Base-by-base conservation (phyloP, 2,888 invertebrate genomes). In the Dynastes tityus region DNA sequence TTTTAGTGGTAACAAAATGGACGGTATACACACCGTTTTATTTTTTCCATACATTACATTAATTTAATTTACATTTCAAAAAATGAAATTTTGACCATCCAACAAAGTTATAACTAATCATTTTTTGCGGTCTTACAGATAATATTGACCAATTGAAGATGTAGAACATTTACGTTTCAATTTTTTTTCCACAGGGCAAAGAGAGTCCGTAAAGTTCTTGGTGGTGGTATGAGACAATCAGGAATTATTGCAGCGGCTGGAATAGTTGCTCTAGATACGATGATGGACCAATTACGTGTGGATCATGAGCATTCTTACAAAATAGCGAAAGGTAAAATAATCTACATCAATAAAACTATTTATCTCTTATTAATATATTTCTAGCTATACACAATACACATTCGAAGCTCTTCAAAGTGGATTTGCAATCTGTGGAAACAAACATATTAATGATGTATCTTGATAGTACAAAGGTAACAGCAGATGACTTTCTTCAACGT, bases 211-310 rank as follows among this genome's bases (percentile, higher is more conserved):
- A 98, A 98, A 90, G 95, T 94, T 67, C 88, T 99, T 63, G 98
- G 99, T 29, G 98, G 98, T 45, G 98, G 95, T 1, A 96, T 97
- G 97, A 91, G 98, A 77, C 98, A 99, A 89, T 93, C 92, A 58
- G 99, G 99, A 4, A 91, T 98, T 67, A 86, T 99, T 74, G 98
- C 98, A 0, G 98, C 98, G 0, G 96, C 97, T 0, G 97, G 97
- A 0, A 85, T 96, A 2, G 94, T 96, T 37, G 95, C 96, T 0
- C 87, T 99, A n/a, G 94, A 96, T 78, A 93, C 95, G 80, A 93
- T 94, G 84, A 91, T 94, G 5, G 94, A 95, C 0, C 89, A 92
- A 61, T 90, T 98, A 45, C 88, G 87, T 2, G 90, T 92, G 0
- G 98, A 98, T 89, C 97, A 98, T 87, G 89, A 90, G 75, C 92